phyloP scores from a whole-genome alignment of 2,797 vertebrate genomes.

The Sardinella longiceps region DNA sequence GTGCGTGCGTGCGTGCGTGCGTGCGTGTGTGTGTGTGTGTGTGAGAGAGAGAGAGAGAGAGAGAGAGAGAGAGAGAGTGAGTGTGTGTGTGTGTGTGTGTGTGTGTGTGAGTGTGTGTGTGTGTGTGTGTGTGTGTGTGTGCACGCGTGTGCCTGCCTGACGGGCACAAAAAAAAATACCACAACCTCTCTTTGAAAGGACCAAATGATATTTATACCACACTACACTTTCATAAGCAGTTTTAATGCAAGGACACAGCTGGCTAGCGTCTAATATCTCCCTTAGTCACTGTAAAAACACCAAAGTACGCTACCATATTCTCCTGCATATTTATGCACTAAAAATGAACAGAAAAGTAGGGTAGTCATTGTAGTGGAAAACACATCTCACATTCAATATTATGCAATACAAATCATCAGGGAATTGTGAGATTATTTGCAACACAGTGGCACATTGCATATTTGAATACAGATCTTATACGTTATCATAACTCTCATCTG shows the following conservation, averaged over 20 bases:
- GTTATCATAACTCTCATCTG: neutral
- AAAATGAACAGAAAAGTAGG: neutral
- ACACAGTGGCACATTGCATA: neutral
- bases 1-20: too few relatives aligned
- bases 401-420: neutral
- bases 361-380: neutral
- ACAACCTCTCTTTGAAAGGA: neutral
- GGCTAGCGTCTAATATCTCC: neutral
- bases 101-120: too few relatives aligned
- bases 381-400: neutral
- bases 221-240: constrained; percentile 10
- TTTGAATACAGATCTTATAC: neutral
- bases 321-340: neutral
- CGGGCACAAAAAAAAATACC: neutral
- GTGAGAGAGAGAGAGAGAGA: too few relatives aligned
- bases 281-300: neutral
- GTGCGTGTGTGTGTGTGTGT: too few relatives aligned
- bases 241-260: neutral
- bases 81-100: too few relatives aligned
- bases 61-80: too few relatives aligned
- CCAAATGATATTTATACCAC: neutral
- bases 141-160: neutral
- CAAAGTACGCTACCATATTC: neutral
- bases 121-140: too few relatives aligned
- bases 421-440: constrained; percentile 2